These are phyloP conservation scores for Allygus modestus DNA, from an alignment of 2,888 invertebrate genomes.

Conservation along the genomic window DNA sequence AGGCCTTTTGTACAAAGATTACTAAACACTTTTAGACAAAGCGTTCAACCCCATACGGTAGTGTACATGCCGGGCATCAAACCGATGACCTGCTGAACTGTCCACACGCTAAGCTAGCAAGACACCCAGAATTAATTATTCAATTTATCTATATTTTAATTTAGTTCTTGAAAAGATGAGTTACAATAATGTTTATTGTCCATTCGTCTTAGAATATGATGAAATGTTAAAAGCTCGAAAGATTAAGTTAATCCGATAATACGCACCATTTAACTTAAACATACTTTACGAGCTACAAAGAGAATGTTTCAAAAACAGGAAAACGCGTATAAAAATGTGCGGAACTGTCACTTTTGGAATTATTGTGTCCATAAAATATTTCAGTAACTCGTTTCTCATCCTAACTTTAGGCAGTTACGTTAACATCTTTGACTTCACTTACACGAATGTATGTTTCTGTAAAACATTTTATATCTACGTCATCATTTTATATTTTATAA, in stretches of 20 bases:
- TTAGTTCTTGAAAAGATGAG: too few relatives aligned
- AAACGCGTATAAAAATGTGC: constrained; percentile 18
- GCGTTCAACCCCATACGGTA: too few relatives aligned
- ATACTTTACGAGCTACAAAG: neutral
- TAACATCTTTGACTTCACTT: neutral
- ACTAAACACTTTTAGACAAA: too few relatives aligned
- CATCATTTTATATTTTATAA: too few relatives aligned
- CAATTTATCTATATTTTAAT: too few relatives aligned
- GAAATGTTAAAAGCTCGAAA: neutral
- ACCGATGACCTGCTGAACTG: too few relatives aligned
- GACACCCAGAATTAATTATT: too few relatives aligned
- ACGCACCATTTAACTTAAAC: neutral
- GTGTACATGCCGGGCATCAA: too few relatives aligned
- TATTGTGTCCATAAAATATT: constrained; percentile 5
- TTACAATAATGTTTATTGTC: too few relatives aligned
- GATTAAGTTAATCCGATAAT: neutral
- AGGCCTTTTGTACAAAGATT: too few relatives aligned
- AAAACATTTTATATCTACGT: too few relatives aligned
- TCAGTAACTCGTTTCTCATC: neutral
- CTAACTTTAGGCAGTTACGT: constrained; percentile 2
- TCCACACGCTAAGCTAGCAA: too few relatives aligned
- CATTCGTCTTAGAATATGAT: neutral
- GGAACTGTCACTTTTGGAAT: constrained; percentile 9
- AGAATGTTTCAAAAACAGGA: constrained; percentile 1
- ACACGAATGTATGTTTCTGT: neutral